Percentiles rank a stretch among this genome's conserved stretches.
Evolutionary conservation across 2,113 vertebrate genomes (phyloP).

Genomic region (Chitala chitala): DNA sequence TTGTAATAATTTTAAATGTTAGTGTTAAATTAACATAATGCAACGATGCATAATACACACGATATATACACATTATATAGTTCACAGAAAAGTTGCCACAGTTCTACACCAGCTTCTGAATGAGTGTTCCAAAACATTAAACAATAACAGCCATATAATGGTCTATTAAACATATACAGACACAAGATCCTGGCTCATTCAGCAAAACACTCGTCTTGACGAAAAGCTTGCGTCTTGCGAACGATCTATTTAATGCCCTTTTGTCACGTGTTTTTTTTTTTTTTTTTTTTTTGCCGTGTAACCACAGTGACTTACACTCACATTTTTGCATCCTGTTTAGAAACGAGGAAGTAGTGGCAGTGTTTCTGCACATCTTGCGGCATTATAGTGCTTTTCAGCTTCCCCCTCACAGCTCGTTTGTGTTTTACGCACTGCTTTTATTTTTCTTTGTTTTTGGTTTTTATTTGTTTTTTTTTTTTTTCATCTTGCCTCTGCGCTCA

Average conservation of each 20-base stretch:
- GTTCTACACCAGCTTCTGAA: slow-evolving; percentile 37
- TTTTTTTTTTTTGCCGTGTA: slow-evolving; percentile 28
- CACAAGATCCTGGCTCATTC: background rate
- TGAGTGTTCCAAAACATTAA: slow-evolving; percentile 20
- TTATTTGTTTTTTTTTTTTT: too few species aligned
- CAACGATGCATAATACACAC: background rate
- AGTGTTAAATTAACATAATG: background rate
- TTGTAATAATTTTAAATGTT: background rate
- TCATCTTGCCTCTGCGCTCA: background rate
- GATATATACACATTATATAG: background rate
- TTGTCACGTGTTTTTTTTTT: slow-evolving; percentile 19
- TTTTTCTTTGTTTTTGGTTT: background rate
- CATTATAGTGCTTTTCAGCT: background rate
- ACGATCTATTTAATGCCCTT: slow-evolving; percentile 13
- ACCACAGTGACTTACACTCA: slow-evolving; percentile 28
- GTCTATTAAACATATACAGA: background rate
- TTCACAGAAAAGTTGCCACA: background rate
- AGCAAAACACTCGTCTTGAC: background rate
- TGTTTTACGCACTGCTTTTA: too few species aligned
- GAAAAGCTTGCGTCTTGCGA: background rate
- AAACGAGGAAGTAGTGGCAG: slow-evolving; percentile 66
- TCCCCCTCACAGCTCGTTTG: slow-evolving; percentile 27
- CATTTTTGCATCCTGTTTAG: slow-evolving; percentile 74
- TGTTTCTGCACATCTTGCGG: background rate
- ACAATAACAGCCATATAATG: background rate